A percentile compares a stretch with the other conserved stretches of the same genome.
Evolutionary conservation across 2,888 invertebrate genomes (phyloP).

Genomic region (Hetaerina titia): DNA sequence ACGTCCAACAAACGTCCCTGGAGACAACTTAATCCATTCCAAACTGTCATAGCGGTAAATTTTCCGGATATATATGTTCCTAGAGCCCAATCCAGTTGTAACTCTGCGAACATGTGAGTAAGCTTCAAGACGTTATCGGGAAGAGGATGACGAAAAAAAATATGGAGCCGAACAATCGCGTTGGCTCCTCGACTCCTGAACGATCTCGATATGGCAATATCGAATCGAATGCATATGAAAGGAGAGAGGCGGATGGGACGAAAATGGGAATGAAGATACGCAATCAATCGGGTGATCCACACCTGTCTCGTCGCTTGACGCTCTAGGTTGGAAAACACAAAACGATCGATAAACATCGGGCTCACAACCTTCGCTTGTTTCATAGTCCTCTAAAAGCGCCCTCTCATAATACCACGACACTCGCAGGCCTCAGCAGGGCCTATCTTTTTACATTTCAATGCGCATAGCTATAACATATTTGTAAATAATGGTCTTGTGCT

Average conservation of each 20-base stretch:
- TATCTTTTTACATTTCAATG: no score
- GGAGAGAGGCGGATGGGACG: neutral
- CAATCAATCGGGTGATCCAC: slow-evolving; percentile 23
- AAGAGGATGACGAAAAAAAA: neutral
- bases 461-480: no score
- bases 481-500: no score
- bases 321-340: neutral
- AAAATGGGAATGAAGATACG: neutral
- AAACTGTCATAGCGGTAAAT: neutral
- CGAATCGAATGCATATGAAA: neutral
- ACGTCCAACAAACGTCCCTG: neutral
- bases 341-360: slow-evolving; percentile 15
- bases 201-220: neutral
- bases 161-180: neutral
- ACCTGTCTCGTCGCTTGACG: slow-evolving; percentile 9
- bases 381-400: neutral
- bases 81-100: neutral
- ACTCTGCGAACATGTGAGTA: neutral
- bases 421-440: no score
- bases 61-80: neutral
- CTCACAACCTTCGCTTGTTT: slow-evolving; percentile 17
- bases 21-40: slow-evolving; percentile 17
- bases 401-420: neutral
- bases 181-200: neutral
- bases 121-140: neutral